phyloP scores from a whole-genome alignment of 2,888 invertebrate species.

The Uropetala carovei region DNA sequence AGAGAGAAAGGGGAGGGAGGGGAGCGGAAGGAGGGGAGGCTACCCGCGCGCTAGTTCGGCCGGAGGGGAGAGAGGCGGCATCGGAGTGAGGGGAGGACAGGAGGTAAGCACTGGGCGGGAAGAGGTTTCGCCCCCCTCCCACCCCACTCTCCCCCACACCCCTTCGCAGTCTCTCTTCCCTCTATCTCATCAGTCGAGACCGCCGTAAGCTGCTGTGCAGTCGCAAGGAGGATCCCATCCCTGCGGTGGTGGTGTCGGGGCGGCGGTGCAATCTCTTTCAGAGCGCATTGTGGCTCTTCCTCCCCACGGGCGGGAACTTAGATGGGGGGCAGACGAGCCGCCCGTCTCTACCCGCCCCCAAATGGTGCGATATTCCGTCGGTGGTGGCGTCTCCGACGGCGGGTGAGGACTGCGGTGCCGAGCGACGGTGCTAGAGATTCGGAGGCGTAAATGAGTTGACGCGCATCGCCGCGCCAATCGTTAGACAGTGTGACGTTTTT shows the following conservation, averaged over 20 bases:
- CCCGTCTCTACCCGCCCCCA: constrained; percentile 9
- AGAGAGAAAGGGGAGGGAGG: background rate
- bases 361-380: constrained; percentile 55
- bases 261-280: constrained; percentile 4
- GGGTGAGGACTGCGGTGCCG: constrained; percentile 58
- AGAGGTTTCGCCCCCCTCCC: background rate
- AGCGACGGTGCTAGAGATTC: constrained; percentile 12
- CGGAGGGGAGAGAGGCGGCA: background rate
- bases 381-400: constrained; percentile 62
- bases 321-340: constrained; percentile 41
- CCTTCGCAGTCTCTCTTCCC: background rate
- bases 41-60: background rate
- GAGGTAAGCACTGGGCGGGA: background rate
- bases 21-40: background rate
- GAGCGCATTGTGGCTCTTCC: background rate
- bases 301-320: background rate
- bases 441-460: constrained; percentile 36
- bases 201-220: constrained; percentile 41
- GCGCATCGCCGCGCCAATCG: background rate
- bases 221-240: background rate
- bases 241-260: background rate
- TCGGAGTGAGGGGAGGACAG: background rate
- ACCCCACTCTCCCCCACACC: background rate
- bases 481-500: constrained; percentile 31
- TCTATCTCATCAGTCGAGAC: constrained; percentile 50